Evolutionary conservation across 37 sponge, comb jelly and placozoan species (phyloP).

Genomic region (Cliona cf. orientalis): DNA sequence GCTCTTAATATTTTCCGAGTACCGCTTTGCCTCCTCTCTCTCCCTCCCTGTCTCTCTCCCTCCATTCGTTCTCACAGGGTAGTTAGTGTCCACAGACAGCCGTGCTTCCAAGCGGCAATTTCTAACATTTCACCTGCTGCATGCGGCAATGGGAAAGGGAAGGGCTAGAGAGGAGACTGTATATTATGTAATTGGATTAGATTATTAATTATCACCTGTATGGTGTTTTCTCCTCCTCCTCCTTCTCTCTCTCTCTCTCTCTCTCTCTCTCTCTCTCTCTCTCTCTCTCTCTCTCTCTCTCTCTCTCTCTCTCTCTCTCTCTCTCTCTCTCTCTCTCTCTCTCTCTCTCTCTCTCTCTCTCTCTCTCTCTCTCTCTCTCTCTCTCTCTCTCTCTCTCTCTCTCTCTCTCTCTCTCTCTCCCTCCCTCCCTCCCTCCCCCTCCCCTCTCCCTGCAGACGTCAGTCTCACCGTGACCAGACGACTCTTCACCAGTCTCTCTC

Average conservation of each 20-base stretch:
- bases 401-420: background rate
- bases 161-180: too few species aligned
- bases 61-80: too few species aligned
- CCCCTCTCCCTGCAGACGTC: background rate
- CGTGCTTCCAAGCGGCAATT: too few species aligned
- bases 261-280: conserved; percentile 37
- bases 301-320: conserved; percentile 11
- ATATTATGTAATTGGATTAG: too few species aligned
- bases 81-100: too few species aligned
- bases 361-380: background rate
- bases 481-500: background rate
- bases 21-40: too few species aligned
- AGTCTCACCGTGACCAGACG: conserved; percentile 10
- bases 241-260: conserved; percentile 38
- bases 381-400: background rate
- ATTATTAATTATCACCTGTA: background rate
- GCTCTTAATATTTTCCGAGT: too few species aligned
- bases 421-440: background rate
- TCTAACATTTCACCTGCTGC: too few species aligned
- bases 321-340: background rate
- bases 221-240: background rate
- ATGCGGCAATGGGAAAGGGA: too few species aligned
- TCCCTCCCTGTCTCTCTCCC: too few species aligned
- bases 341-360: background rate
- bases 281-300: conserved; percentile 13